Evolutionary conservation across 2,888 invertebrate genomes (phyloP).

Genomic region (Tryphoninae sp.): DNA sequence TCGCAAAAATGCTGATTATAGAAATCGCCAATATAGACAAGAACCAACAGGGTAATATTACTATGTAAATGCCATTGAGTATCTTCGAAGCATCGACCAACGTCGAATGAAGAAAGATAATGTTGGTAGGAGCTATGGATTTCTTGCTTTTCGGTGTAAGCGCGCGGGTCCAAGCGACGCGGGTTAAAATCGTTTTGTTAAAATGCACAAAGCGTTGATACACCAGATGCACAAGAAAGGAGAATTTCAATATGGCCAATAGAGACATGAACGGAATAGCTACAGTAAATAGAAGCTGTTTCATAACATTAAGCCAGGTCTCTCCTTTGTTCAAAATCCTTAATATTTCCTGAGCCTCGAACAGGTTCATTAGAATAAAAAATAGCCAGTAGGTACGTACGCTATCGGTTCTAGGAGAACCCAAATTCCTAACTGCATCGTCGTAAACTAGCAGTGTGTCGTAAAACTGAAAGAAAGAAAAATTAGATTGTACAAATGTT

Average conservation of each 20-base stretch:
- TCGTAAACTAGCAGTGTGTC: conserved; percentile 39
- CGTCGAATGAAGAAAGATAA: conserved; percentile 45
- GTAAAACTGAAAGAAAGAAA: conserved; percentile 28
- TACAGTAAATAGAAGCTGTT: neutral
- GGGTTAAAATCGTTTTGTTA: conserved; percentile 48
- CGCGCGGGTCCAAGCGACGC: conserved; percentile 33
- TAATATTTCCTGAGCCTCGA: neutral
- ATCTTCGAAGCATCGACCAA: conserved; percentile 40
- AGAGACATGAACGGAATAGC: neutral
- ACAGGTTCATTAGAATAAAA: neutral
- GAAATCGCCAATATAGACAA: conserved; percentile 3
- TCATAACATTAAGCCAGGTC: too few relatives aligned
- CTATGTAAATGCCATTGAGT: conserved; percentile 29
- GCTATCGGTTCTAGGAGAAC: conserved; percentile 20
- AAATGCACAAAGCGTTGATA: conserved; percentile 60
- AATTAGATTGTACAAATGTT: neutral
- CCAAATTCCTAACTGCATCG: conserved; percentile 27
- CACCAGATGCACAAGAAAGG: conserved; percentile 47
- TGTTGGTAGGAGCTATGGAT: conserved; percentile 34
- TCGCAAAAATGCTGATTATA: neutral
- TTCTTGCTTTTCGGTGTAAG: conserved; percentile 10
- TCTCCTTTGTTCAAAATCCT: neutral
- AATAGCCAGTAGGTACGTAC: conserved; percentile 22
- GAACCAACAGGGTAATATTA: conserved; percentile 22
- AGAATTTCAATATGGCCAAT: conserved; percentile 8